phyloP scores from a whole-genome alignment of 2,797 vertebrate genomes.

The Rhabdomys pumilio region DNA sequence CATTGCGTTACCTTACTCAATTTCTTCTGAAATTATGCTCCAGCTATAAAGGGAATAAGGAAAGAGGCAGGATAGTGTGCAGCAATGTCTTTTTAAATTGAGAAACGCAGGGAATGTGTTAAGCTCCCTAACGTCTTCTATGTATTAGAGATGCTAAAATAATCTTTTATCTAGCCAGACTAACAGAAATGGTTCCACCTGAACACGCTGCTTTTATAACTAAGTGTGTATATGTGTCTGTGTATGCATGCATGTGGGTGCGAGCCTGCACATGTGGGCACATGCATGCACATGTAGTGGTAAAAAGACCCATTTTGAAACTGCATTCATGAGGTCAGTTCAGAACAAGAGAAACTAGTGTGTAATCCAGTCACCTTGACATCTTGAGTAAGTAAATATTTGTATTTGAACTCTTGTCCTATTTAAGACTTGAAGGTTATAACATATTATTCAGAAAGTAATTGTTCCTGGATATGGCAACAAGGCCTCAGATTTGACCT shows the following conservation, averaged over 20 bases:
- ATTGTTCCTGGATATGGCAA: constrained; percentile 85
- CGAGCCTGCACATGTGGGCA: not conserved
- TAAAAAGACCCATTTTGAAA: constrained; percentile 67
- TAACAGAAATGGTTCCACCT: constrained; percentile 53
- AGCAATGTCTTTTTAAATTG: constrained; percentile 57
- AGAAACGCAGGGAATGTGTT: constrained; percentile 42
- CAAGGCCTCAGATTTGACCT: constrained; percentile 85
- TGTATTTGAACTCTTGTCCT: constrained; percentile 79
- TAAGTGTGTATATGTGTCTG: not conserved
- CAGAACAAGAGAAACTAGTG: constrained; percentile 59
- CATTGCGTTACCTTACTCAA: constrained; percentile 54
- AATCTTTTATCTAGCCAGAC: constrained; percentile 63
- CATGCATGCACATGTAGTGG: not conserved
- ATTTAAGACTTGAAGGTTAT: constrained; percentile 84
- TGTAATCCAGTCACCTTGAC: constrained; percentile 49
- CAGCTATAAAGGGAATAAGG: constrained; percentile 57
- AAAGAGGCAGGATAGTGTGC: not conserved
- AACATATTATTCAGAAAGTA: constrained; percentile 84
- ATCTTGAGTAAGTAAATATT: constrained; percentile 51
- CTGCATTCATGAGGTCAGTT: constrained; percentile 60
- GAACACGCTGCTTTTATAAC: constrained; percentile 58
- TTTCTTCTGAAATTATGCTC: constrained; percentile 78
- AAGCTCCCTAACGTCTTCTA: constrained; percentile 32
- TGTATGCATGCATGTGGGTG: too few species aligned
- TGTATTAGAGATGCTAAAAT: constrained; percentile 40